Percentiles rank a stretch among this genome's conserved stretches.
Conservation (phyloP, 2,113 vertebrate species). For the Sisor rabdophorus region DNA sequence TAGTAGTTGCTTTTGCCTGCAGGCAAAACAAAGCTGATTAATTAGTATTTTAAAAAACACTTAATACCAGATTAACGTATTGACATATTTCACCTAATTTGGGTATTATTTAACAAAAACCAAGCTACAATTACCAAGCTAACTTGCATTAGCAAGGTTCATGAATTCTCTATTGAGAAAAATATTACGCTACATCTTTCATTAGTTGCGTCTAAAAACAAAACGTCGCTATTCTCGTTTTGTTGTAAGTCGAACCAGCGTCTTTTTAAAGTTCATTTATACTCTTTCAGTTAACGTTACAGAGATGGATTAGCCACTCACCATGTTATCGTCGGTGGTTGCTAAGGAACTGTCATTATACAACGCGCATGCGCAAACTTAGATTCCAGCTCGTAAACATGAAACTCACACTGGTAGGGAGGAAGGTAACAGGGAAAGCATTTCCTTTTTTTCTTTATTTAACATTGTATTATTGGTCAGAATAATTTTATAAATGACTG, state of each 20-base stretch:
- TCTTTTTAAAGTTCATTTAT: background rate
- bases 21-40: constrained; percentile 36
- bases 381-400: background rate
- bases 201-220: background rate
- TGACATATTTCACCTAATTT: background rate
- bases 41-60: background rate
- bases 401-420: background rate
- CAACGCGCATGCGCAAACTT: constrained; percentile 44
- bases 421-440: background rate
- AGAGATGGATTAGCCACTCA: constrained; percentile 40
- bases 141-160: background rate
- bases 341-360: constrained; percentile 53
- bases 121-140: background rate
- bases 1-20: constrained; percentile 89
- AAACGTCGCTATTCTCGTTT: background rate
- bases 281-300: background rate
- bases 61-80: background rate
- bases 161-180: background rate
- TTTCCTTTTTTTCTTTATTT: too few relatives aligned
- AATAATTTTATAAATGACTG: too few relatives aligned
- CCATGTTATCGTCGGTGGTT: constrained; percentile 55
- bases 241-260: background rate
- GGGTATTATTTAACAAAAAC: background rate
- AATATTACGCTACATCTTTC: background rate
- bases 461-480: too few relatives aligned